Evolutionary conservation across 53 echinoderm and acorn worm genomes (phyloP).

Genomic region (Pentamera pediparva): DNA sequence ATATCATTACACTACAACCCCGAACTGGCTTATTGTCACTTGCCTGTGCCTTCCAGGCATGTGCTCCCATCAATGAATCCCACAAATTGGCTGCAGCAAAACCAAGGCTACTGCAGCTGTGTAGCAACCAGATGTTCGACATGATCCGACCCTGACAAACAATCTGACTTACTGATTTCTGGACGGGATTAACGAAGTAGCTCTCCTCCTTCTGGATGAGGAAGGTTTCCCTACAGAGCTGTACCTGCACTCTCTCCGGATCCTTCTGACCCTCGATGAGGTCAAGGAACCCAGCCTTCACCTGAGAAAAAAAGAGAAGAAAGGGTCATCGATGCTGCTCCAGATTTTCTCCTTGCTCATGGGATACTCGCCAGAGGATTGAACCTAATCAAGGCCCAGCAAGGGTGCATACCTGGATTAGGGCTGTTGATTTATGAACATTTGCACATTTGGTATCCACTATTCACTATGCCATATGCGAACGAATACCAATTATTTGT

Average conservation of each 20-base stretch:
- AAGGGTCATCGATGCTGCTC: neutral
- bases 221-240: constrained; percentile 71
- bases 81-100: too few species aligned
- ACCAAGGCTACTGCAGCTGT: neutral
- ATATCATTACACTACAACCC: too few species aligned
- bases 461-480: too few species aligned
- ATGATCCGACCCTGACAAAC: neutral
- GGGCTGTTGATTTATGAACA: too few species aligned
- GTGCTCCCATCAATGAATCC: too few species aligned
- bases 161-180: constrained; percentile 29
- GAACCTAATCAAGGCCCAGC: too few species aligned
- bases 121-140: neutral
- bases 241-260: constrained; percentile 70
- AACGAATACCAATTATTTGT: too few species aligned
- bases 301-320: constrained; percentile 39
- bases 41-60: too few species aligned
- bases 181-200: constrained; percentile 68
- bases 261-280: constrained; percentile 65
- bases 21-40: too few species aligned
- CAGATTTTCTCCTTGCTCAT: neutral
- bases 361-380: too few species aligned
- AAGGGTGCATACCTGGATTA: too few species aligned
- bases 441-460: too few species aligned
- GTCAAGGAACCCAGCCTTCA: constrained; percentile 88
- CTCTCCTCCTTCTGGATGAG: constrained; percentile 80